Conservation (phyloP, 2,113 vertebrate species). For the Nothocercus julius region DNA sequence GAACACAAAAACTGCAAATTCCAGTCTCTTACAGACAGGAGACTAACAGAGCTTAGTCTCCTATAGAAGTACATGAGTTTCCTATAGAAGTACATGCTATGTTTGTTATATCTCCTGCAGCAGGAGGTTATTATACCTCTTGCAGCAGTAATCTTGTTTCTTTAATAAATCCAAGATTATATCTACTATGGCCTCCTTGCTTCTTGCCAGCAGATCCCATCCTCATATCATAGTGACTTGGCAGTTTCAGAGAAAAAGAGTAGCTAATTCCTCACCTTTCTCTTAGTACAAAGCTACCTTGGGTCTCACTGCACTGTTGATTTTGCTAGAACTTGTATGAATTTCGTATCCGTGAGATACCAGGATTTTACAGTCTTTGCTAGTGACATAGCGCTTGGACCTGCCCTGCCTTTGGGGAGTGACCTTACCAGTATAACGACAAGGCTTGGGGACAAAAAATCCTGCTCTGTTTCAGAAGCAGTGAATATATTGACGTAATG, state of each 20-base stretch:
- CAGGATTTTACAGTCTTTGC: not conserved
- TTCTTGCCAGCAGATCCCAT: not conserved
- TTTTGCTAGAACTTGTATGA: not conserved
- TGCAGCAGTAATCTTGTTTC: not conserved
- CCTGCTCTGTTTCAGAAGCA: not conserved
- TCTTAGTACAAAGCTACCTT: not conserved
- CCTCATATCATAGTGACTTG: not conserved
- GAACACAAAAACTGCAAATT: not conserved
- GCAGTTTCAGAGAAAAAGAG: not conserved
- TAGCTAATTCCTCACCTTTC: not conserved
- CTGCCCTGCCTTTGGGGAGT: not conserved
- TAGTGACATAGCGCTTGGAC: not conserved
- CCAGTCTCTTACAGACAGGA: too few species aligned
- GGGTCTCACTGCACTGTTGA: too few species aligned
- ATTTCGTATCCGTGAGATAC: rapidly evolving
- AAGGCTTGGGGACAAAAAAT: not conserved
- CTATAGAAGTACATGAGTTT: not conserved
- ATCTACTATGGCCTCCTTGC: not conserved
- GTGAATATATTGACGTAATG: not conserved
- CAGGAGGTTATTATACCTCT: too few species aligned
- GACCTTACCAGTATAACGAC: not conserved
- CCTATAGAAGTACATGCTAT: not conserved
- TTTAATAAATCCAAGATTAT: not conserved
- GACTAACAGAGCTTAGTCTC: not conserved
- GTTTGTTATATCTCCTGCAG: not conserved